Conservation (phyloP, 2,888 invertebrate species). For the Liodrosophila aerea region DNA sequence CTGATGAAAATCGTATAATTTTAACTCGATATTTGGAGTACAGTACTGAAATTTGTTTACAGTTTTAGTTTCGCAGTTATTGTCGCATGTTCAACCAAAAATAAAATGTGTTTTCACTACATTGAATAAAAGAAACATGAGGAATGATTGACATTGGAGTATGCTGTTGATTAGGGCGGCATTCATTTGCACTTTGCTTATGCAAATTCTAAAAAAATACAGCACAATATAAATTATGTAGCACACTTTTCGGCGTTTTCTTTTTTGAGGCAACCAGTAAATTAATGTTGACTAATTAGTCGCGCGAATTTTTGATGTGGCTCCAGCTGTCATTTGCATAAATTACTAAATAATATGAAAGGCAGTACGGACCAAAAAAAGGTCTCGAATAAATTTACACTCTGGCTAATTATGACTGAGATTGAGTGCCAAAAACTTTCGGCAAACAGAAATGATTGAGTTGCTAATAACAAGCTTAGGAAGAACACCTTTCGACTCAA, state of each 20-base stretch:
- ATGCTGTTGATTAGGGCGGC: constrained; percentile 21
- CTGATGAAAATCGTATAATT: too few relatives aligned
- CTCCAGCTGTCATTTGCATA: constrained; percentile 36
- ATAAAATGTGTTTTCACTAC: too few relatives aligned
- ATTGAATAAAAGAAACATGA: too few relatives aligned
- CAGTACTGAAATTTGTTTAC: neutral
- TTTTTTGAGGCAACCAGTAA: constrained; percentile 18
- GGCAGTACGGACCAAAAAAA: constrained; percentile 4
- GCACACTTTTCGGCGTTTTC: constrained; percentile 15
- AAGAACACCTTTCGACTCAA: constrained; percentile 48
- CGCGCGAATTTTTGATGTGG: constrained; percentile 27
- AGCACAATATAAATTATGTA: constrained; percentile 34
- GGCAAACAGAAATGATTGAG: constrained; percentile 30
- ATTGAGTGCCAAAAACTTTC: constrained; percentile 44
- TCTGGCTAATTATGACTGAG: constrained; percentile 45
- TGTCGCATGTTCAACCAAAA: too few relatives aligned
- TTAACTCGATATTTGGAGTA: too few relatives aligned
- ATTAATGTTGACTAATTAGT: constrained; percentile 47
- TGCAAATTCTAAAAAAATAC: constrained; percentile 27
- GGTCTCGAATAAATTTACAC: constrained; percentile 21
- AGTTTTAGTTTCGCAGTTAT: too few relatives aligned
- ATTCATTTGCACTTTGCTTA: constrained; percentile 44
- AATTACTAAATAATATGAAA: constrained; percentile 14
- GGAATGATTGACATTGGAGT: constrained; percentile 13
- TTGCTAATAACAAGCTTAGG: constrained; percentile 27